A percentile compares a stretch with the other conserved stretches of the same genome.
These are phyloP conservation scores for Mus spicilegus DNA, from an alignment of 2,113 vertebrate species.

Conservation along the genomic window DNA sequence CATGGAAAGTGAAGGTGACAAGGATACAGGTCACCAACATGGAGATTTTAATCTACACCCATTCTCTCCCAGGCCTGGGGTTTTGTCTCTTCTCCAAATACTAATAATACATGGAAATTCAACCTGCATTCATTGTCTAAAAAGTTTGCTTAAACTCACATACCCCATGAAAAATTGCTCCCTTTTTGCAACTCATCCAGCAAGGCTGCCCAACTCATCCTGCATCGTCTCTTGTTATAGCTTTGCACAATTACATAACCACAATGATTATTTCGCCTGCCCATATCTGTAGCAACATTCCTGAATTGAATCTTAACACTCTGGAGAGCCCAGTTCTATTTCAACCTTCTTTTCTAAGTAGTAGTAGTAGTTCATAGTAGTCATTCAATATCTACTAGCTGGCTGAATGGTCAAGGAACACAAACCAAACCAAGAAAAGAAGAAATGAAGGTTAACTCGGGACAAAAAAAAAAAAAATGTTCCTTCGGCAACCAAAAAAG, in stretches of 20 bases:
- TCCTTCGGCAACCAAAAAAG: background rate
- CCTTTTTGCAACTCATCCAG: background rate
- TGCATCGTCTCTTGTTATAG: background rate
- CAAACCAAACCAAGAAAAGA: background rate
- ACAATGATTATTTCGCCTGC: background rate
- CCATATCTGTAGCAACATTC: background rate
- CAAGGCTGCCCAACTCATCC: background rate
- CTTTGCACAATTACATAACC: background rate
- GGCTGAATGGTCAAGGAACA: background rate
- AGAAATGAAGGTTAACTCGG: background rate
- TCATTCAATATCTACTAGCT: background rate
- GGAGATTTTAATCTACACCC: background rate
- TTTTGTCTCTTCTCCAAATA: background rate
- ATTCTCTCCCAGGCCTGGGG: background rate
- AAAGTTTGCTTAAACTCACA: background rate
- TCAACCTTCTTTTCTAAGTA: background rate
- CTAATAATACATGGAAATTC: background rate
- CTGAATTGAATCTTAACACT: constrained; percentile 33
- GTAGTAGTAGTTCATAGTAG: background rate
- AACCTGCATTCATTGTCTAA: background rate
- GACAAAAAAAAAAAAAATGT: background rate
- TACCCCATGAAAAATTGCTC: background rate
- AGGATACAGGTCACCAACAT: background rate
- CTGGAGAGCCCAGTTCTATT: background rate
- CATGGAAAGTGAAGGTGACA: background rate